Percentiles rank a stretch among this genome's conserved stretches.
These are phyloP conservation scores for Ochropleura plecta DNA, from an alignment of 2,888 invertebrate species.

Conservation along the genomic window DNA sequence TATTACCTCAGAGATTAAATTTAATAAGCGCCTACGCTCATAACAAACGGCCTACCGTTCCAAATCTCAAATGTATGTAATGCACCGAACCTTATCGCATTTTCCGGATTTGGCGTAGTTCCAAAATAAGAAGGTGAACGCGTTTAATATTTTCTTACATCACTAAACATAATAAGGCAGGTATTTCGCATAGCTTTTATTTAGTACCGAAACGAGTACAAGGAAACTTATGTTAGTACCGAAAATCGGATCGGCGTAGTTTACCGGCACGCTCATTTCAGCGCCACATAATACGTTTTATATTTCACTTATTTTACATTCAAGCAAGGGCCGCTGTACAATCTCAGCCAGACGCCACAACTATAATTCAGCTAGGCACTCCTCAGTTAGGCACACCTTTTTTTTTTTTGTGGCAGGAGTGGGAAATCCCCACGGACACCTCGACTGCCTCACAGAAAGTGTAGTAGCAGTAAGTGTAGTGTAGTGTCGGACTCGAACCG, in stretches of 20 bases:
- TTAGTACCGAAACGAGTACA: conserved; percentile 43
- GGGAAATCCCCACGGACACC: too few species aligned
- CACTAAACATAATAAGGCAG: conserved; percentile 42
- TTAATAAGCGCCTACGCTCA: background rate
- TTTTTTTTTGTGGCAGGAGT: too few species aligned
- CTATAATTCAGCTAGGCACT: too few species aligned
- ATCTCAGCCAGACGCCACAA: conserved; percentile 69
- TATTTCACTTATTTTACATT: conserved; percentile 83
- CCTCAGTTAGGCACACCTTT: too few species aligned
- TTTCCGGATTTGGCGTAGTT: conserved; percentile 24
- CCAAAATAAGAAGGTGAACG: conserved; percentile 28
- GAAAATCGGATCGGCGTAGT: conserved; percentile 20
- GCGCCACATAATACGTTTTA: conserved; percentile 70
- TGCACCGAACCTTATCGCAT: conserved; percentile 24
- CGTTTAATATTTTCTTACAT: conserved; percentile 28
- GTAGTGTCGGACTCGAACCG: too few species aligned
- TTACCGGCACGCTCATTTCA: conserved; percentile 45
- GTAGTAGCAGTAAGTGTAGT: too few species aligned
- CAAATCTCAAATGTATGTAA: conserved; percentile 7
- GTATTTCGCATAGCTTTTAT: conserved; percentile 45
- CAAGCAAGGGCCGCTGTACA: conserved; percentile 71
- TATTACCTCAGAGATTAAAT: background rate
- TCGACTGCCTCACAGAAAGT: too few species aligned
- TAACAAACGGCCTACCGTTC: background rate
- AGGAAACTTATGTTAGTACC: conserved; percentile 19